Conservation (phyloP, 2,113 vertebrate genomes). For the Suricata suricatta region DNA sequence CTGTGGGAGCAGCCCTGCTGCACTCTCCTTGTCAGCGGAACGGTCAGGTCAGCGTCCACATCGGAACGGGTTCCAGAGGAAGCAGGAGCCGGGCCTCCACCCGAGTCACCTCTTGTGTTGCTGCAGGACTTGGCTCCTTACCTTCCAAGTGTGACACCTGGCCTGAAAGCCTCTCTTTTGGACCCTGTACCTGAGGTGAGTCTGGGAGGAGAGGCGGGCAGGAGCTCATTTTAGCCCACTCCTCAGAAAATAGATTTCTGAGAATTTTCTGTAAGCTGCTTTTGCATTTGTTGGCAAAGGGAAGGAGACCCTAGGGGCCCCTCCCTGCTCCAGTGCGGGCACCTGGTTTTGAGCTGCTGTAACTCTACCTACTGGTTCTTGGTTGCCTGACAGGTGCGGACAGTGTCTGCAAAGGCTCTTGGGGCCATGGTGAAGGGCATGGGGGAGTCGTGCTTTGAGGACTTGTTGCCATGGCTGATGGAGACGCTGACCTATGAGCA, state of each 20-base stretch:
- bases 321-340: background rate
- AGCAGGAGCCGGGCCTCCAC: background rate
- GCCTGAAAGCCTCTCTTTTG: constrained; percentile 95
- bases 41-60: background rate
- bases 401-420: constrained; percentile 97
- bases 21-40: background rate
- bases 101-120: background rate
- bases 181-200: constrained; percentile 98
- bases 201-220: background rate
- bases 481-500: constrained; percentile 97
- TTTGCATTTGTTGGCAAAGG: background rate
- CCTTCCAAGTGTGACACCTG: constrained; percentile 96
- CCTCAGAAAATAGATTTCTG: background rate
- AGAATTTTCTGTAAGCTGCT: background rate
- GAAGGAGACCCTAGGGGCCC: background rate
- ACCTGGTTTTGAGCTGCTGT: background rate
- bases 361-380: background rate
- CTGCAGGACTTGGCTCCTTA: constrained; percentile 97
- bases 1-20: background rate
- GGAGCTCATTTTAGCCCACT: background rate
- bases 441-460: constrained; percentile 97
- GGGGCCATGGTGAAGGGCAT: constrained; percentile 99
- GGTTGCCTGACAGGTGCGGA: constrained; percentile 90
- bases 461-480: constrained; percentile 98
- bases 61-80: background rate